A percentile compares a stretch with the other conserved stretches of the same genome.
Conservation (phyloP, 2,888 invertebrate species). For the Ormyrus nitidulus region DNA sequence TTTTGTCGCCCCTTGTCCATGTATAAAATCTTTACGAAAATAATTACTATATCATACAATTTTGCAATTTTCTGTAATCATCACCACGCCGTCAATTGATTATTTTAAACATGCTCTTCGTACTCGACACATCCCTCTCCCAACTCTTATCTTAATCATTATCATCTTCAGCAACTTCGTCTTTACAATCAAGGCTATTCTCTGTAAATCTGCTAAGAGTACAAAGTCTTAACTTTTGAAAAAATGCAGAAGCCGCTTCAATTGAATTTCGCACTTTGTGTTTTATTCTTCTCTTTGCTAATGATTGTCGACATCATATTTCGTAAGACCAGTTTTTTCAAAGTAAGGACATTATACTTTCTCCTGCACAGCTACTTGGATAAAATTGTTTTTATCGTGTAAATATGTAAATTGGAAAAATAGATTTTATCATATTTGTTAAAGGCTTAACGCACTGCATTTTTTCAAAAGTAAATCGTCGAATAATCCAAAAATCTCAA, state of each 20-base stretch:
- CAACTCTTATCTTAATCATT: constrained; percentile 6
- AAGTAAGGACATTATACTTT: background rate
- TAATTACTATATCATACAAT: constrained; percentile 69
- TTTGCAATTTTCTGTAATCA: constrained; percentile 53
- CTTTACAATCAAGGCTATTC: constrained; percentile 33
- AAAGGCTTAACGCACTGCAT: constrained; percentile 2
- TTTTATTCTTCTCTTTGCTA: constrained; percentile 21
- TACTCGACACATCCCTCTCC: constrained; percentile 8
- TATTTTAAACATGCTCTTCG: constrained; percentile 13
- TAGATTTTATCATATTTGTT: background rate
- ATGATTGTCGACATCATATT: constrained; percentile 50
- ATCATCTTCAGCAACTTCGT: constrained; percentile 21
- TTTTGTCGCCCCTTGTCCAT: constrained; percentile 51
- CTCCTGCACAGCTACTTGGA: background rate
- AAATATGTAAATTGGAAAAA: constrained; percentile 30
- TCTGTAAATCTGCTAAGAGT: constrained; percentile 32
- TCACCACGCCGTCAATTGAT: constrained; percentile 22
- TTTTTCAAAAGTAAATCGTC: constrained; percentile 28
- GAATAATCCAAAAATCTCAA: constrained; percentile 39
- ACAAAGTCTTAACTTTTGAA: constrained; percentile 45
- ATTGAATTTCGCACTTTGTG: constrained; percentile 5
- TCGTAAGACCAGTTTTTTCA: background rate
- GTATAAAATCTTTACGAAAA: constrained; percentile 72
- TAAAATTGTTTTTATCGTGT: background rate
- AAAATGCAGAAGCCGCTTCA: constrained; percentile 31